Evolutionary conservation across 1,140 invertebrate species (phyloP).

Genomic region (Papilio polyxenes): DNA sequence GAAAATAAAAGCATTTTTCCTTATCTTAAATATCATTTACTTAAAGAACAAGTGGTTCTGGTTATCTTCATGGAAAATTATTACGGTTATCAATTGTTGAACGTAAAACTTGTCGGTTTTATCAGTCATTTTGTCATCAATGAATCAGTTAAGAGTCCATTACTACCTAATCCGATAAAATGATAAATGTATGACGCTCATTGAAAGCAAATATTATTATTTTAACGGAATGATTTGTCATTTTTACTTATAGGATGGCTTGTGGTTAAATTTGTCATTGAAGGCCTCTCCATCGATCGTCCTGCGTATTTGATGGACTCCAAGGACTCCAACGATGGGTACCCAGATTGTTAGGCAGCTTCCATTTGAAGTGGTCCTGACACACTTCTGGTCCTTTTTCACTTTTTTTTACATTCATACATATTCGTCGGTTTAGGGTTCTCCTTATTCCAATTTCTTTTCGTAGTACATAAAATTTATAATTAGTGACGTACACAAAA

Average conservation of each 20-base stretch:
- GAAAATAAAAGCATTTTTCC: neutral
- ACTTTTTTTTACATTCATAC: too few species aligned
- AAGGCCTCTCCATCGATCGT: neutral
- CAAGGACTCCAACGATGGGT: too few species aligned
- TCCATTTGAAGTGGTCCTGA: too few species aligned
- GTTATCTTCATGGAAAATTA: conserved; percentile 12
- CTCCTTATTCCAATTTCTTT: too few species aligned
- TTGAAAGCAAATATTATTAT: neutral
- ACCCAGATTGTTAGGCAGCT: too few species aligned
- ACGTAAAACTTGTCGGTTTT: neutral
- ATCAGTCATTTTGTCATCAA: conserved; percentile 23
- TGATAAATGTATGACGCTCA: neutral
- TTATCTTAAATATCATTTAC: conserved; percentile 5
- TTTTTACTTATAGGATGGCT: neutral
- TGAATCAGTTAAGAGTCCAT: neutral
- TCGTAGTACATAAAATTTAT: too few species aligned
- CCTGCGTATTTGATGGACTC: too few species aligned
- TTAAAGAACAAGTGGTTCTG: neutral
- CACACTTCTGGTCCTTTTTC: too few species aligned
- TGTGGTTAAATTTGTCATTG: neutral
- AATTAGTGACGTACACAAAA: too few species aligned
- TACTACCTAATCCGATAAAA: neutral
- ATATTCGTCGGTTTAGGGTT: too few species aligned
- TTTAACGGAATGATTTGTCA: neutral
- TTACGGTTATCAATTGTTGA: neutral